Evolutionary conservation across 1,140 invertebrate genomes (phyloP), one percentile per base, ranked within the genome.

Genomic region (Neodiprion pinetum): DNA sequence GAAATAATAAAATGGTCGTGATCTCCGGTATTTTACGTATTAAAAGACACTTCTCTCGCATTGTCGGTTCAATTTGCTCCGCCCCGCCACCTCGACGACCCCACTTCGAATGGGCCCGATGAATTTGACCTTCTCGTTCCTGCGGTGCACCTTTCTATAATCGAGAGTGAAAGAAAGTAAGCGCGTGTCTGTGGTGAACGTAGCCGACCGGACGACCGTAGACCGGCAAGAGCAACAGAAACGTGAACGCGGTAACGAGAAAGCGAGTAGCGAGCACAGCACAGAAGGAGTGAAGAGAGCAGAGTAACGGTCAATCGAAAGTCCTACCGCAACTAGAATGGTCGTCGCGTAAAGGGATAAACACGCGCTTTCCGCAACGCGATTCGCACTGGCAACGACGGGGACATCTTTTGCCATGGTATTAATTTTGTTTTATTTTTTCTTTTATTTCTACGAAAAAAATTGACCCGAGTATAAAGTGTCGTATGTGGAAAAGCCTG

Each of bases 21-120:
- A 61, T 61, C 53, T 61, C 53, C 53, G 53, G 53, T 61, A 61
- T 61, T 61, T 61, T 61, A 61, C 53, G 53, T 61, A 17, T 61
- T 61, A 61, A 61, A 12, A 61, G 53, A 61, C n/a, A 61, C 11
- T 61, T 61, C 53, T 61, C 5, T 61, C n/a, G n/a, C 53, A 11
- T 61, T 61, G n/a, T 17, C n/a, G 53, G 53, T 61, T 61, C 53
- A 61, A 61, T 61, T 8, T 17, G 4, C 53, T 17, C 53, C 11
- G 53, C 11, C 28, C 28, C 28, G 28, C 28, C 28, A 40, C 28
- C 28, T 40, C 28, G 28, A 40, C 28, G 28, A 40, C 28, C 28
- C 9, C 53, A 61, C 53, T 61, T 61, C 53, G 53, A 14, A 40
- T 40, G 28, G 28, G 28, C 28, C 28, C 28, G 53, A 61, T 61